A percentile compares a stretch with the other conserved stretches of the same genome.
Conservation (phyloP, 2,888 invertebrate species). For the Hypsopygia costalis region DNA sequence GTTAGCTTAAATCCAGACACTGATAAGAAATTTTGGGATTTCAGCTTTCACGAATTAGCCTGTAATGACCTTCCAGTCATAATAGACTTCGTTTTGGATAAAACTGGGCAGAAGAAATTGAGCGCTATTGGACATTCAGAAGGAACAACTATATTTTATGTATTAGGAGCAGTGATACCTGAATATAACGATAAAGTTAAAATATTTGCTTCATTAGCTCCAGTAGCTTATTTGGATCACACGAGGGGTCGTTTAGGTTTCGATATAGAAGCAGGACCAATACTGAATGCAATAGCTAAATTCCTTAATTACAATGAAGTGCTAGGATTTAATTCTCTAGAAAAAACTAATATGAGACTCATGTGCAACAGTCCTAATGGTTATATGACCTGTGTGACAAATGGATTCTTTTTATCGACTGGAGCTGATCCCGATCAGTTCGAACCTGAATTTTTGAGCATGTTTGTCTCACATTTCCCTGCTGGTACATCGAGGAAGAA, state of each 20-base stretch:
- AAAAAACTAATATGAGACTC: conserved; percentile 3
- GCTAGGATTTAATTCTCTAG: conserved; percentile 6
- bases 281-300: background rate
- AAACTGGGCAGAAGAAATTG: conserved; percentile 68
- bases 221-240: conserved; percentile 48
- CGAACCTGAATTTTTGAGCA: conserved; percentile 23
- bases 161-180: conserved; percentile 59
- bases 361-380: no score
- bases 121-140: conserved; percentile 84
- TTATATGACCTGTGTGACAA: no score
- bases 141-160: conserved; percentile 77
- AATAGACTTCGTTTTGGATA: conserved; percentile 2
- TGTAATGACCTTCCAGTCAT: background rate
- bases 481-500: conserved; percentile 32
- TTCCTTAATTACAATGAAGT: conserved; percentile 1
- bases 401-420: background rate
- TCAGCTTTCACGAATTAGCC: conserved; percentile 46
- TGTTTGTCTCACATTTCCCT: conserved; percentile 25
- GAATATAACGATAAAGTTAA: conserved; percentile 74
- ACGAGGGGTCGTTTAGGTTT: background rate
- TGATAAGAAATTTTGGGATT: conserved; percentile 2
- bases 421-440: conserved; percentile 24
- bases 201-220: conserved; percentile 66
- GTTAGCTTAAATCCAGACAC: conserved; percentile 9
- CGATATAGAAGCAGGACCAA: background rate